Evolutionary conservation across 2,113 vertebrate genomes (phyloP).

Genomic region (Hemicordylus capensis): DNA sequence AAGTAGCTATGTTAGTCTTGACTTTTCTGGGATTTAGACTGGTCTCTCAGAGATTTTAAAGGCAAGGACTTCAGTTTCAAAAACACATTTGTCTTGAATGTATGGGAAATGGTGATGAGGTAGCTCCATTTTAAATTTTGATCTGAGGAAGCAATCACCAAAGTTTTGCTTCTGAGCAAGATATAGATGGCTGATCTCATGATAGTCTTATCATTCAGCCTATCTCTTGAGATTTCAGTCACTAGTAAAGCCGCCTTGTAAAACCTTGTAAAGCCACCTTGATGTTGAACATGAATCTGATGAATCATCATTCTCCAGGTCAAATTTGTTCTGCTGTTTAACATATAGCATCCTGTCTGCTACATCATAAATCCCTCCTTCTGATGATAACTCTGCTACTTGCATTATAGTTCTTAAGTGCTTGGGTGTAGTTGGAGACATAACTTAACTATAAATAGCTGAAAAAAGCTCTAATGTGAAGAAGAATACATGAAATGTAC

Average conservation of each 20-base stretch:
- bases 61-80: neutral
- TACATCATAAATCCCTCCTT: neutral
- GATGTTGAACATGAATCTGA: neutral
- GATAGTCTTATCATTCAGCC: neutral
- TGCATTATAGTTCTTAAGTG: neutral
- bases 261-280: neutral
- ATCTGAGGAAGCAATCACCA: neutral
- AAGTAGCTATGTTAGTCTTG: neutral
- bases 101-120: neutral
- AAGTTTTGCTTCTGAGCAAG: neutral
- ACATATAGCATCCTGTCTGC: neutral
- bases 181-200: neutral
- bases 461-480: neutral
- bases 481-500: too few species aligned
- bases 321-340: neutral
- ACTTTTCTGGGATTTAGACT: neutral
- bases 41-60: neutral
- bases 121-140: neutral
- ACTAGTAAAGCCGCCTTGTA: neutral
- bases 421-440: neutral
- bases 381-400: neutral
- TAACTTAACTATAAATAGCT: neutral
- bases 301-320: neutral
- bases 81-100: neutral
- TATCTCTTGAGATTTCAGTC: neutral